Evolutionary conservation across 2,888 invertebrate species (phyloP).

Genomic region (Steromphala cineraria): DNA sequence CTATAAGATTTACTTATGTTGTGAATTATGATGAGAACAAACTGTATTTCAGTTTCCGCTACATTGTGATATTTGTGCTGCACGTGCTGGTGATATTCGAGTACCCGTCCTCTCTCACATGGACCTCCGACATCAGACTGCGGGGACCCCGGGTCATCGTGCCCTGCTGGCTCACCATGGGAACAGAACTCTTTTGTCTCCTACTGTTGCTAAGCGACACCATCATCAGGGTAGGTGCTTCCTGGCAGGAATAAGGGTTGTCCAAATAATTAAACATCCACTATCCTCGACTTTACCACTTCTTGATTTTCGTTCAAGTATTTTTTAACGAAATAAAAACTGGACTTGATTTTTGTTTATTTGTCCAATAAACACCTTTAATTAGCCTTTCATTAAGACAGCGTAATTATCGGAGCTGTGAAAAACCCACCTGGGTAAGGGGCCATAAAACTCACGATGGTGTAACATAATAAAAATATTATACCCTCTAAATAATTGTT

Average conservation of each 20-base stretch:
- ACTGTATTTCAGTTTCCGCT: conserved; percentile 54
- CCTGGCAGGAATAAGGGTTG: not conserved
- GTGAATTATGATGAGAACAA: not conserved
- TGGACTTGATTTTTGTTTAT: too few species aligned
- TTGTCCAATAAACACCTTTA: too few species aligned
- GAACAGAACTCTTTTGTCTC: conserved; percentile 66
- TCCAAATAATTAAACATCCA: too few species aligned
- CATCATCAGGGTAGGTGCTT: conserved; percentile 56
- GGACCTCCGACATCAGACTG: conserved; percentile 64
- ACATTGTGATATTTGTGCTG: conserved; percentile 62
- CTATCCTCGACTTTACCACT: not conserved
- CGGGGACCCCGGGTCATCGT: conserved; percentile 44
- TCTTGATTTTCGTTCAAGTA: too few species aligned
- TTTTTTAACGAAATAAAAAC: too few species aligned
- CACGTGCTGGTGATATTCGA: conserved; percentile 72
- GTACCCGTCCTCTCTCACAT: conserved; percentile 70
- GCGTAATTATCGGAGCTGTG: too few species aligned
- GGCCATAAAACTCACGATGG: too few species aligned
- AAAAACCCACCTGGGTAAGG: too few species aligned
- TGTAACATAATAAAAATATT: too few species aligned
- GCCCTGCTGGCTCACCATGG: conserved; percentile 68
- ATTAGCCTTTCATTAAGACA: too few species aligned
- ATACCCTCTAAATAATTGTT: too few species aligned
- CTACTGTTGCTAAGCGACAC: conserved; percentile 62
- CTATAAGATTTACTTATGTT: not conserved